Base-by-base conservation (phyloP, 2,888 invertebrate genomes). In the Malthinus seriepunctatus region DNA sequence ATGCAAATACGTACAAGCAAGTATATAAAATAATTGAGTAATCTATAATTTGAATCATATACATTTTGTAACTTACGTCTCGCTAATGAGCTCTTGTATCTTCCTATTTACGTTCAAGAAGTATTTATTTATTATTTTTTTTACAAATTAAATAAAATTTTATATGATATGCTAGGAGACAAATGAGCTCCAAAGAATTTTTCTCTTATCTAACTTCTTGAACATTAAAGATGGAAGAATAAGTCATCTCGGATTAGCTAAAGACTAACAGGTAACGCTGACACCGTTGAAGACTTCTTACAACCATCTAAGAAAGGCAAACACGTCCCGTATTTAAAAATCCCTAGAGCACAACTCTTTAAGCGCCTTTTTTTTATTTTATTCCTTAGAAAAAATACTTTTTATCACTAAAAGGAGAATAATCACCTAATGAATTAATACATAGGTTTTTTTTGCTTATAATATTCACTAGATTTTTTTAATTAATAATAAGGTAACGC, bases 1-100 rank as follows among this genome's bases (percentile, higher is more conserved):
- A 78, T 77, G 78, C 77, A 72, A 74, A 71, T 78, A 77, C 75
- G 71, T 74, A 76, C 73, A 79, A 78, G 79, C 78, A 77, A 78
- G 78, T 79, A 79, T 79, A 78, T 75, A 79, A 79, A 79, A 79
- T 78, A 79, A 79, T 75, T 77, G 72, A 77, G 72, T 75, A 75
- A 76, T 77, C 76, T 76, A 74, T 74, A 68, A 71, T 72, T 74
- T 73, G 71, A 76, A 74, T 79, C 78, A 78, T 79, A 77, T 79
- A 79, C 79, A 78, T 76, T 74, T 76, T 78, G 78, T 78, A 78
- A 78, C 78, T 77, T 75, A 74, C 73, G 75, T 73, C 73, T 51
- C 37, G 57, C 57, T 48, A 55, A 34, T 32, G 58, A 62, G 57
- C 57, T 48, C 47, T 47, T 33, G 34, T 33, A 11, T 37, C 55